Conservation (phyloP, 2,797 vertebrate genomes). For the Varecia variegata region DNA sequence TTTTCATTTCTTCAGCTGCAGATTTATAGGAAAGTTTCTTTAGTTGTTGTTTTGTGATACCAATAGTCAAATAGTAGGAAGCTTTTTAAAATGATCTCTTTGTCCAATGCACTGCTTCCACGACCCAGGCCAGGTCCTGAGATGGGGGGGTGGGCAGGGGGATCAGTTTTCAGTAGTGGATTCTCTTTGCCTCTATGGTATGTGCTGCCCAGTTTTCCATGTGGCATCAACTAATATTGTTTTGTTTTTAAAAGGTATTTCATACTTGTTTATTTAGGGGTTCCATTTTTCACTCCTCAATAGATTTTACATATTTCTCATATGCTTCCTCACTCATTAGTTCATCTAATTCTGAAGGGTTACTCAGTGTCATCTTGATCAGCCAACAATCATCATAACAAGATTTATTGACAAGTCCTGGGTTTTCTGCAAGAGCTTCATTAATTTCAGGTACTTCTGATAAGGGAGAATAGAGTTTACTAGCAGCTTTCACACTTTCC, state of each 20-base stretch:
- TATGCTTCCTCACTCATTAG: background rate
- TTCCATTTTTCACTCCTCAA: background rate
- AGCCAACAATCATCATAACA: background rate
- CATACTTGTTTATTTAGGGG: background rate
- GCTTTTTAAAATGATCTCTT: background rate
- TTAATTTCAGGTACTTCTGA: background rate
- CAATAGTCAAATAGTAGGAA: background rate
- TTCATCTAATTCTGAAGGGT: background rate
- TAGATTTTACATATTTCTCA: background rate
- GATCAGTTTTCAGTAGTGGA: background rate
- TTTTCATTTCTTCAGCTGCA: conserved; percentile 17
- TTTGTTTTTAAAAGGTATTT: background rate
- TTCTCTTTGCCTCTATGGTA: background rate
- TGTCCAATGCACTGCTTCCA: background rate
- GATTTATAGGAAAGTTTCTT: background rate
- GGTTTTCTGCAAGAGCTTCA: background rate
- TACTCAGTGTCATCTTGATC: background rate
- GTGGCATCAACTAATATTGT: background rate
- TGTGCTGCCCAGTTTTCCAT: background rate
- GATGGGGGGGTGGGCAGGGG: background rate
- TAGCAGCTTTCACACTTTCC: background rate
- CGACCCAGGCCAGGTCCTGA: background rate
- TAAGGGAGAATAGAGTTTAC: background rate
- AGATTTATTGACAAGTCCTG: background rate
- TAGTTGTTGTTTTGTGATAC: background rate